A percentile compares a stretch with the other conserved stretches of the same genome.
Conservation (phyloP, 2,888 invertebrate genomes). For the Caenorhabditis doughertyi region DNA sequence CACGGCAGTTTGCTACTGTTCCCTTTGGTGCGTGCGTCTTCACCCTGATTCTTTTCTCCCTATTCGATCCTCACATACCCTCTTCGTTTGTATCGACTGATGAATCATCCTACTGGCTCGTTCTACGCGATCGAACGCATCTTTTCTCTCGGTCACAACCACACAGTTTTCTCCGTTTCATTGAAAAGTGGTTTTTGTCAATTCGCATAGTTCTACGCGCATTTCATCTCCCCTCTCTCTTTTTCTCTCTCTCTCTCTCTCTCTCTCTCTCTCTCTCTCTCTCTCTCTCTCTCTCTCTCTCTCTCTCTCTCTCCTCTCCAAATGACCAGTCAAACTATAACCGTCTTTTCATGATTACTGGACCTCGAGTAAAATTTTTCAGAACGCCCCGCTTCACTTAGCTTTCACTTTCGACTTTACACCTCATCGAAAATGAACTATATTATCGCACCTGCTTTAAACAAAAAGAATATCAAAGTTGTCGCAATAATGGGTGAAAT, state of each 20-base stretch:
- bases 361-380: no score
- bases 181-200: conserved; percentile 48
- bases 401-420: no score
- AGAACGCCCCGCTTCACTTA: no score
- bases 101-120: conserved; percentile 54
- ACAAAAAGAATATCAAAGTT: no score
- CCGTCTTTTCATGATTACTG: no score
- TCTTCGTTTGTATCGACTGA: conserved; percentile 42
- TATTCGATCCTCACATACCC: conserved; percentile 22
- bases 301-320: neutral
- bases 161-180: conserved; percentile 4
- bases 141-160: conserved; percentile 35
- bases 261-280: no score
- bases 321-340: conserved; percentile 5
- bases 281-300: no score
- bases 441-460: no score
- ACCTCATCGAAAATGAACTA: no score
- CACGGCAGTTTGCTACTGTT: conserved; percentile 35
- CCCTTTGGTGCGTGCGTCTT: conserved; percentile 25
- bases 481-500: no score
- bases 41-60: conserved; percentile 3
- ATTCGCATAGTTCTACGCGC: conserved; percentile 12
- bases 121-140: conserved; percentile 35
- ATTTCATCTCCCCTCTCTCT: conserved; percentile 13
- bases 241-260: neutral